Base-by-base conservation (phyloP, 1,140 invertebrate species). In the Drosophila chauvacae region DNA sequence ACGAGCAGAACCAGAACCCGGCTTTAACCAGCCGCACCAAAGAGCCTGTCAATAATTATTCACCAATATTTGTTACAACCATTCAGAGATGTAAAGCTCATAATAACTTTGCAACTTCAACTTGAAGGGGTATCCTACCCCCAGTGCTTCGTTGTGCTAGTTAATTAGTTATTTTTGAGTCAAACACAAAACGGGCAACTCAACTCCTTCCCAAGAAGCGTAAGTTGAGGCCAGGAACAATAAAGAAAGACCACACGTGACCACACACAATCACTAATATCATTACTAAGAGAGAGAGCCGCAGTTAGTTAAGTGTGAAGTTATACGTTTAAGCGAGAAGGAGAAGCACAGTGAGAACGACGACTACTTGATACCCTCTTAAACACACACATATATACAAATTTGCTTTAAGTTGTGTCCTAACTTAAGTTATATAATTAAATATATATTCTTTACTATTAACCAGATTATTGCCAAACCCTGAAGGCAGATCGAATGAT, bases 21-120 rank as follows among this genome's bases (percentile, higher is more conserved):
- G 58, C 35, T 55, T 20, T 35, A 55, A n/a, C 59, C 18, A 57
- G n/a, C 53, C 59, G 60, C 79, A 82, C 82, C 82, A 87, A 86
- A 86, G 83, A 86, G 82, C 83, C 79, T 75, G 62, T 82, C 79
- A 55, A 59, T 78, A 80, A 56, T 58, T 53, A 57, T 74, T 78
- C 56, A 60, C 42, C 42, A 69, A 30, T 76, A 77, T 87, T 77
- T 87, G 70, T 82, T 87, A 53, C 33, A 55, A 60, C 33, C 30
- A 20, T 60, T 60, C 59, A 44, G 20, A 33, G 28, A 30, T 16
- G 14, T 75, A 51, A 26, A 37, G 33, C 41, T 55, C 26, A 50
- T 26, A 50, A 16, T 13, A 16, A 44, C 16, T 45, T 28, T 45
- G 28, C 23, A 35, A 57, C 51, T 20, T 37, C n/a, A 58, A n/a